These are phyloP conservation scores for Craseonycteris thonglongyai DNA, from an alignment of 2,113 vertebrate species.

Conservation along the genomic window DNA sequence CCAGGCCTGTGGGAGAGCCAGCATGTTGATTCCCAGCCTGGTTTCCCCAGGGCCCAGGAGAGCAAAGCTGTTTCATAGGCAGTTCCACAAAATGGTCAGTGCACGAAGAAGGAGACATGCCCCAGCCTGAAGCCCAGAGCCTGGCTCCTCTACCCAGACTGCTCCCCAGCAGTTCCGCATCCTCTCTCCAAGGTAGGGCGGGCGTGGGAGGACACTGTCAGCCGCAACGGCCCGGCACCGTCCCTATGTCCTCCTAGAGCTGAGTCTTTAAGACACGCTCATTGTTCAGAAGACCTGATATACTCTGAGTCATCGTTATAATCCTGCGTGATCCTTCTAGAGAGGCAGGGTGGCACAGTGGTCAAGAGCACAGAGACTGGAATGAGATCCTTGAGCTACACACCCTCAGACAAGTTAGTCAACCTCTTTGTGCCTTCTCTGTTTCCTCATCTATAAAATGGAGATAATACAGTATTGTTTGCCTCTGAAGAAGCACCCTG, in stretches of 20 bases:
- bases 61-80: neutral
- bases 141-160: neutral
- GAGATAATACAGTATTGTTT: neutral
- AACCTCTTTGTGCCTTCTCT: neutral
- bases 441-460: neutral
- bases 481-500: neutral
- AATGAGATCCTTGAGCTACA: neutral
- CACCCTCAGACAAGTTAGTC: neutral
- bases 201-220: rapidly evolving
- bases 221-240: too few relatives aligned
- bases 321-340: neutral
- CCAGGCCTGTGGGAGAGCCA: neutral
- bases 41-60: neutral
- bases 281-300: neutral
- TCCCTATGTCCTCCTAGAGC: neutral
- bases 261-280: neutral
- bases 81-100: neutral
- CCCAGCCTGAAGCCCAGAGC: neutral
- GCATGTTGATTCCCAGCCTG: neutral
- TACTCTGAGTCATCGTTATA: neutral
- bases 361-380: neutral
- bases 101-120: neutral
- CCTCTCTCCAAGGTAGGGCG: neutral
- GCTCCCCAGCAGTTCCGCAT: neutral
- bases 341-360: neutral